Evolutionary conservation across 2,113 vertebrate species (phyloP).

Genomic region (Atherinomorus stipes): DNA sequence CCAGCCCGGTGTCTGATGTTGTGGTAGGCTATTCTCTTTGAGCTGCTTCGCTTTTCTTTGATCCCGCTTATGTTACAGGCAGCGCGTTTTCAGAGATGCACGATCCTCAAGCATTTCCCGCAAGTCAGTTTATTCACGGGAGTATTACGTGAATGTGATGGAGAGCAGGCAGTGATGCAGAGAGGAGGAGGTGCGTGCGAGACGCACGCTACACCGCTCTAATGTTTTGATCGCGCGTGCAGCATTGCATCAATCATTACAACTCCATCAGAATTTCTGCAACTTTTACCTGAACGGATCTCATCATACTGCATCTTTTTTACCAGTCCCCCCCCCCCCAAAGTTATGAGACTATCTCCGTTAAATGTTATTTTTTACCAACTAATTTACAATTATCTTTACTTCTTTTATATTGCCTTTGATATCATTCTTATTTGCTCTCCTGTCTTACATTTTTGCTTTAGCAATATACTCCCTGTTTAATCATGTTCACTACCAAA

Average conservation of each 20-base stretch:
- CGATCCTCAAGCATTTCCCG: slow-evolving; percentile 72
- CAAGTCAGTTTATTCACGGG: slow-evolving; percentile 69
- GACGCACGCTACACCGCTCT: slow-evolving; percentile 11
- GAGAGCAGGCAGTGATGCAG: slow-evolving; percentile 64
- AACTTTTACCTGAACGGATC: neutral
- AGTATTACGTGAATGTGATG: slow-evolving; percentile 72
- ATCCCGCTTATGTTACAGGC: slow-evolving; percentile 43
- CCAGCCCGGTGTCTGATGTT: slow-evolving; percentile 29
- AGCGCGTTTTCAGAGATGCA: slow-evolving; percentile 38
- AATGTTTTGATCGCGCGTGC: slow-evolving; percentile 14
- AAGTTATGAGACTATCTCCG: neutral
- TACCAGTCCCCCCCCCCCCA: no score
- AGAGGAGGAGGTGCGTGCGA: slow-evolving; percentile 40
- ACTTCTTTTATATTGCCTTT: no score
- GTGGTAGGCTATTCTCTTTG: neutral
- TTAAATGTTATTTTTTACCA: no score
- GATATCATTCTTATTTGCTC: no score
- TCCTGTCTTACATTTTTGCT: no score
- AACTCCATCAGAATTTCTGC: neutral
- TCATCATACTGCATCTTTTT: neutral
- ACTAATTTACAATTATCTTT: no score
- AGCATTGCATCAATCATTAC: slow-evolving; percentile 61
- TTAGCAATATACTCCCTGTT: no score
- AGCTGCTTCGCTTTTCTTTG: slow-evolving; percentile 55
- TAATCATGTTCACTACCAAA: no score